phyloP scores from a whole-genome alignment of 35 echinoderm and acorn worm species.

The Diadema setosum region DNA sequence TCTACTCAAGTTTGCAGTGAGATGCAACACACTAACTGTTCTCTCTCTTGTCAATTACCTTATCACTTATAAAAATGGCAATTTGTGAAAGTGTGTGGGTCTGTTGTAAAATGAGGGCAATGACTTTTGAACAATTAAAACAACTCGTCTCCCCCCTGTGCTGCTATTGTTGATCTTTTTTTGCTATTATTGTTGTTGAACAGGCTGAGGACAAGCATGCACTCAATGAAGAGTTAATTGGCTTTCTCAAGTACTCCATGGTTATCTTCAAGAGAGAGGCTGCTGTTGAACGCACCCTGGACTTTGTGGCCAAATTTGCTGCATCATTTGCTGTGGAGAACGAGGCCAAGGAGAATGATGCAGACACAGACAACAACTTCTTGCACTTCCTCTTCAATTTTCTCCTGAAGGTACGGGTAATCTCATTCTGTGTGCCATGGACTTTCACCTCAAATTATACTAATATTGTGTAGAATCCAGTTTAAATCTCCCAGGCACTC shows the following conservation, averaged over 20 bases:
- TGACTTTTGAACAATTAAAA: too few species aligned
- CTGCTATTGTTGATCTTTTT: too few species aligned
- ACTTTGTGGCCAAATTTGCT: conserved; percentile 96
- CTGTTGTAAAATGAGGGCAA: neutral
- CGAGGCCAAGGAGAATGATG: conserved; percentile 15
- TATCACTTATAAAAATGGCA: too few species aligned
- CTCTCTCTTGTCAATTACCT: too few species aligned
- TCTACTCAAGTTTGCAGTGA: too few species aligned
- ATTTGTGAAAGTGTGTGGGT: neutral
- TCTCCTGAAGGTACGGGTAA: conserved; percentile 52
- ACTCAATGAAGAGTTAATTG: conserved; percentile 80
- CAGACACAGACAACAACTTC: conserved; percentile 23
- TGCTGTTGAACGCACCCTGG: conserved; percentile 87
- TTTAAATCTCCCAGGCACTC: too few species aligned
- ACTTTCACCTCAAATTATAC: too few species aligned
- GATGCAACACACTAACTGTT: too few species aligned
- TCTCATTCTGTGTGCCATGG: too few species aligned
- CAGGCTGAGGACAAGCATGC: conserved; percentile 62
- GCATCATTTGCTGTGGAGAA: conserved; percentile 44
- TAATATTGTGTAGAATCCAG: too few species aligned
- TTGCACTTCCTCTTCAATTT: conserved; percentile 84
- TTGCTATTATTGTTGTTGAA: too few species aligned
- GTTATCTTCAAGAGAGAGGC: conserved; percentile 84
- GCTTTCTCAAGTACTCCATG: conserved; percentile 70
- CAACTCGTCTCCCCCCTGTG: too few species aligned